Percentiles rank a stretch among this genome's conserved stretches.
Evolutionary conservation across 2,113 vertebrate genomes (phyloP).

Genomic region (Vireo altiloquus): DNA sequence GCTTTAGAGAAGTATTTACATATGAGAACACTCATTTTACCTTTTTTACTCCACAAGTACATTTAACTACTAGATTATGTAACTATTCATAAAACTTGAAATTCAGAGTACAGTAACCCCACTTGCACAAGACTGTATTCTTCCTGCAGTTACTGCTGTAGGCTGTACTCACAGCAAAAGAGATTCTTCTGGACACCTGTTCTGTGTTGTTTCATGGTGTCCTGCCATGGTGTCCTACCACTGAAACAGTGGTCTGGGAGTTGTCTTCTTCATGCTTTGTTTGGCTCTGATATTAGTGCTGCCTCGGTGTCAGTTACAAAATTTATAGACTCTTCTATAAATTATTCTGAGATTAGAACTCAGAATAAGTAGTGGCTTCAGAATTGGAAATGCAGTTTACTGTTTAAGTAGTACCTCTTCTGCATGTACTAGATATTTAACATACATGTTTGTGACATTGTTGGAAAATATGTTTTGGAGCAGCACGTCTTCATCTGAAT

Average conservation of each 20-base stretch:
- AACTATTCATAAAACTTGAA: background rate
- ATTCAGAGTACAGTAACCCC: background rate
- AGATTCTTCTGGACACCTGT: background rate
- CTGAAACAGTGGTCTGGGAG: background rate
- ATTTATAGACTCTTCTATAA: background rate
- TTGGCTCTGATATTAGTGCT: background rate
- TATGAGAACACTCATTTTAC: background rate
- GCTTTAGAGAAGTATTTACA: background rate
- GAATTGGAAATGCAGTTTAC: background rate
- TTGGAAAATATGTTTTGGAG: background rate
- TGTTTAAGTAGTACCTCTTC: background rate
- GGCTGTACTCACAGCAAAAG: background rate
- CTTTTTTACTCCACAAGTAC: background rate
- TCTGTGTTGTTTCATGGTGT: background rate
- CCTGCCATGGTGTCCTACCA: no score
- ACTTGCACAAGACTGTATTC: background rate
- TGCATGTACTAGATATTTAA: background rate
- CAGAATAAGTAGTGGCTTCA: background rate
- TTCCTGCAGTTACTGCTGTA: background rate
- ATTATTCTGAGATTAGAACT: background rate
- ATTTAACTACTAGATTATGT: background rate
- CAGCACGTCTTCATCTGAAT: background rate
- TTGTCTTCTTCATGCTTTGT: background rate
- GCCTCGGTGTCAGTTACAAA: background rate
- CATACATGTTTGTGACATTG: background rate